A percentile compares a stretch with the other conserved stretches of the same genome.
These are phyloP conservation scores for Alaudala cheleensis DNA, from an alignment of 2,113 vertebrate genomes.

Conservation along the genomic window DNA sequence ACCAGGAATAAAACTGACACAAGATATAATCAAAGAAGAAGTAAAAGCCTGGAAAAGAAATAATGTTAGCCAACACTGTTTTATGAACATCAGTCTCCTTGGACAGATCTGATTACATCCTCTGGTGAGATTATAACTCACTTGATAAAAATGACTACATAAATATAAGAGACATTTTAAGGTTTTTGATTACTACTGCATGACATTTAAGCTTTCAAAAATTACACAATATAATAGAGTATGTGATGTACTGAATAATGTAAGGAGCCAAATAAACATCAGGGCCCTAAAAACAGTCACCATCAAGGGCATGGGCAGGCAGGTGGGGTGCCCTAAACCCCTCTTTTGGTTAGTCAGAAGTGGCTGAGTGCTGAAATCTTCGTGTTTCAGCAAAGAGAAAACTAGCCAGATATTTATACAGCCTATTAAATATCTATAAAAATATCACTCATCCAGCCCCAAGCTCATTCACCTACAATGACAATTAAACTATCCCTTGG, in stretches of 20 bases:
- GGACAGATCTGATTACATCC: conserved; percentile 41
- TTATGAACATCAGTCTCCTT: conserved; percentile 34
- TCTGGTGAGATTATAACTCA: conserved; percentile 42
- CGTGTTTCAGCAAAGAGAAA: not conserved
- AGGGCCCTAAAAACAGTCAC: not conserved
- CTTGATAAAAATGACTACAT: conserved; percentile 41
- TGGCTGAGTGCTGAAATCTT: not conserved
- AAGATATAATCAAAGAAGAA: conserved; percentile 51
- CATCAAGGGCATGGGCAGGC: not conserved
- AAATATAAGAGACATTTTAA: not conserved
- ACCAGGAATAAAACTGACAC: conserved; percentile 34
- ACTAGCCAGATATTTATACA: not conserved
- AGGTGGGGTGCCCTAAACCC: not conserved
- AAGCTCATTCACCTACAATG: not conserved
- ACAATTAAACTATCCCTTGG: not conserved
- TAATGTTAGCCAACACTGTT: conserved; percentile 21
- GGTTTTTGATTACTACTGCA: not conserved
- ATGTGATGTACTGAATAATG: not conserved
- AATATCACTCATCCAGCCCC: not conserved
- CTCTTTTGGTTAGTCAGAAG: not conserved
- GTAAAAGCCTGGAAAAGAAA: conserved; percentile 49
- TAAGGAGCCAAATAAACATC: not conserved
- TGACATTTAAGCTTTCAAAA: not conserved
- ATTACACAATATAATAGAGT: not conserved
- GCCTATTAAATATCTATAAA: not conserved